Evolutionary conservation across 2,797 vertebrate species (phyloP), one percentile per base, ranked within the genome.

Genomic region (Arnoldichthys spilopterus): DNA sequence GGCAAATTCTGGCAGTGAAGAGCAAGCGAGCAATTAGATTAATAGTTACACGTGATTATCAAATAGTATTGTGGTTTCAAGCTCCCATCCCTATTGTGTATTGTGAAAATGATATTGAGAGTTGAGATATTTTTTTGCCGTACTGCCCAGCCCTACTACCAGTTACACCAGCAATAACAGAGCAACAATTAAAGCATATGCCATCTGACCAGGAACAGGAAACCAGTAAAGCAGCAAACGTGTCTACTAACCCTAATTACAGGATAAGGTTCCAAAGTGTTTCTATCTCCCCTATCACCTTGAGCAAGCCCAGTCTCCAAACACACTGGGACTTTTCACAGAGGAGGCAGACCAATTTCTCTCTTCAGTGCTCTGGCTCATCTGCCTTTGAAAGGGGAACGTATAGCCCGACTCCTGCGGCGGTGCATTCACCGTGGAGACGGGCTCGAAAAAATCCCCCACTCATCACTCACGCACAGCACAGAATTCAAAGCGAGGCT

Each of bases 221-320:
- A 72, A 59, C 24, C 61, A 67, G 54, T 37, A n/a, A 79, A 61
- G 26, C 58, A 76, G 30, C 26, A 30, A 81, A 51, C 56, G 34
- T 4, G 61, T 34, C 30, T 62, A 63, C 62, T 79, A 74, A 53
- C 54, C 80, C 85, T 62, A 83, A 83, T 87, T 80, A 82, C 86
- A 77, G 81, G 84, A 82, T 87, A 82, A 83, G 85, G 84, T 86
- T 86, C 83, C 87, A 64, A 26, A 86, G 86, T 83, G 83, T 28
- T 83, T 90, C 87, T 85, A 81, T 90, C 86, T 86, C 87, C 86
- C 86, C 82, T 78, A 89, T 90, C 87, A 87, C 81, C 78, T 83
- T 76, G 74, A 83, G 74, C 58, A 62, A 58, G 58, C 58, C 77
- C 77, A 68, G 64, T 28, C 54, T 54, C 59, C 45, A 58, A 76